Conservation (phyloP, 30 jellyfish, hydroid and myxozoan genomes). For the Sanderia malayensis region DNA sequence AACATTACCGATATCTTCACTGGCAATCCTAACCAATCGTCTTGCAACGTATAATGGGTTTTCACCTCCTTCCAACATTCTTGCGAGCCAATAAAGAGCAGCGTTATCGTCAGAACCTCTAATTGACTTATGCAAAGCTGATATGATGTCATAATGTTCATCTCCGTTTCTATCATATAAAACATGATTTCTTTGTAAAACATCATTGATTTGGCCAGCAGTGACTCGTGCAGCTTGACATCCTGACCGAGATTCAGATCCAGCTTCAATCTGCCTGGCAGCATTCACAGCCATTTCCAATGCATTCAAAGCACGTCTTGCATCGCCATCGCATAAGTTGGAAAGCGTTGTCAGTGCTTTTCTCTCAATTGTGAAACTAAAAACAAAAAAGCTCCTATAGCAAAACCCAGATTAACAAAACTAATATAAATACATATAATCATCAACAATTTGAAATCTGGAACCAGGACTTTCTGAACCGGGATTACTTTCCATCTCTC, state of each 20-base stretch:
- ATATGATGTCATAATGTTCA: conserved; percentile 76
- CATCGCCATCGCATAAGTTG: conserved; percentile 88
- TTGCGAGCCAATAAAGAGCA: conserved; percentile 88
- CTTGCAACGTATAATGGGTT: conserved; percentile 88
- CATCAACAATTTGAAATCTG: no score
- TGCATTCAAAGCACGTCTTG: conserved; percentile 80
- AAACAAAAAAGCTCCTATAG: no score
- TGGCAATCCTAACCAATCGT: conserved; percentile 81
- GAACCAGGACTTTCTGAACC: no score
- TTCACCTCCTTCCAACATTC: conserved; percentile 98
- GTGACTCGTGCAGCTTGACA: neutral
- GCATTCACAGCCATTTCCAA: conserved; percentile 63
- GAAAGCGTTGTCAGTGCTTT: conserved; percentile 69
- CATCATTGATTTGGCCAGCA: conserved; percentile 11
- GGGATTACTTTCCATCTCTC: no score
- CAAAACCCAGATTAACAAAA: no score
- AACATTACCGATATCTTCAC: conserved; percentile 91
- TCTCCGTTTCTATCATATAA: conserved; percentile 86
- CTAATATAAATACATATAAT: no score
- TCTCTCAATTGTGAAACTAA: conserved; percentile 43
- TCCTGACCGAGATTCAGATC: no score
- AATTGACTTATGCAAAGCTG: conserved; percentile 91
- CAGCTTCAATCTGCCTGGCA: neutral
- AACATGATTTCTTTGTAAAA: conserved; percentile 55
- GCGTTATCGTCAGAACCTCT: conserved; percentile 93